Percentiles rank a stretch among this genome's conserved stretches.
Conservation (phyloP, 2,797 vertebrate species). For the Psittacula echo region DNA sequence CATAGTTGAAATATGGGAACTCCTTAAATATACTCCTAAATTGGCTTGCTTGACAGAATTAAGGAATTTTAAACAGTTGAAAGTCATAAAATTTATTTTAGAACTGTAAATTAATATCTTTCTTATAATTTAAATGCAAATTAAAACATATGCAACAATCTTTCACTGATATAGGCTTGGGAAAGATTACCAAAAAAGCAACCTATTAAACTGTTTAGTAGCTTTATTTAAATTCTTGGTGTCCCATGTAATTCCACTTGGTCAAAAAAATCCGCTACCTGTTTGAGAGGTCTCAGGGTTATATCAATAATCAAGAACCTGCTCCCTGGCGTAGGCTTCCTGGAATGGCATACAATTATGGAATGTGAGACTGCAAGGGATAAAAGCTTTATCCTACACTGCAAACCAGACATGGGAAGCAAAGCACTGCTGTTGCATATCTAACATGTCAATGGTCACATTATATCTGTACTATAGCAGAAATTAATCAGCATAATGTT, state of each 20-base stretch:
- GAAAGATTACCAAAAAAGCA: neutral
- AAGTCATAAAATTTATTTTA: neutral
- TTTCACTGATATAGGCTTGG: neutral
- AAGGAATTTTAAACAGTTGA: conserved; percentile 63
- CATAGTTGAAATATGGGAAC: conserved; percentile 97
- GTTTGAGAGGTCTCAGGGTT: neutral
- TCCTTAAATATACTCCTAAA: conserved; percentile 94
- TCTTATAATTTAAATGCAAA: neutral
- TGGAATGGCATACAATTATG: neutral
- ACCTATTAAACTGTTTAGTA: neutral
- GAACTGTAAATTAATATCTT: neutral
- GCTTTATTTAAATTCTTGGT: neutral
- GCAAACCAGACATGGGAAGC: neutral
- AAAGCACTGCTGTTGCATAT: neutral
- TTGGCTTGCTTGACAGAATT: conserved; percentile 84
- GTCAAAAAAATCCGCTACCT: neutral
- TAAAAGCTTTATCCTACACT: neutral
- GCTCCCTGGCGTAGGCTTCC: neutral
- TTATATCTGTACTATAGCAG: neutral
- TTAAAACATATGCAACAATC: neutral
- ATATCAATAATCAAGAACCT: neutral
- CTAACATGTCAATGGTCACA: neutral
- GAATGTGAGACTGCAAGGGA: neutral
- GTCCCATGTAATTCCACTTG: neutral
- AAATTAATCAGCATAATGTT: neutral